These are phyloP conservation scores for Priocnemis perturbator DNA, from an alignment of 2,888 invertebrate genomes.

Conservation along the genomic window DNA sequence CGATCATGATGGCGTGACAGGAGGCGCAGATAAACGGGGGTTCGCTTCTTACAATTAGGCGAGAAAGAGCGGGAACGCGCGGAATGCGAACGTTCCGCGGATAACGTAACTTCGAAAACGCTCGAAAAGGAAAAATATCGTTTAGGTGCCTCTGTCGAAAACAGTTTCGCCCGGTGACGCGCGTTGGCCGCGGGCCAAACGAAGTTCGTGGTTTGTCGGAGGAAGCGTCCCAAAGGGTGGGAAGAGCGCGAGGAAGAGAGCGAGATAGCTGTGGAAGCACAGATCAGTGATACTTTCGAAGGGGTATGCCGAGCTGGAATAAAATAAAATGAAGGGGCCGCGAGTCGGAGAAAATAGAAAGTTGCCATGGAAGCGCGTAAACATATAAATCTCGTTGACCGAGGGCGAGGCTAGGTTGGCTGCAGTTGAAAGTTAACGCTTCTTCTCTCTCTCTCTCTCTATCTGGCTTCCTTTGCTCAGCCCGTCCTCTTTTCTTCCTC, in stretches of 20 bases:
- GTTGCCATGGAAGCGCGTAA: slow-evolving; percentile 72
- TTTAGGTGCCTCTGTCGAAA: slow-evolving; percentile 64
- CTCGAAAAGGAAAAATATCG: slow-evolving; percentile 61
- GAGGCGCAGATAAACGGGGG: not conserved
- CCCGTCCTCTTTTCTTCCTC: slow-evolving; percentile 19
- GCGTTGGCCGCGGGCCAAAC: slow-evolving; percentile 66
- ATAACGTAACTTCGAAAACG: slow-evolving; percentile 23
- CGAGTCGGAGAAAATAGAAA: slow-evolving; percentile 68
- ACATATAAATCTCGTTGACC: slow-evolving; percentile 71
- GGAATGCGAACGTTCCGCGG: slow-evolving; percentile 5
- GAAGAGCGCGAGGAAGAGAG: slow-evolving; percentile 18
- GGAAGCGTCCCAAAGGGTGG: slow-evolving; percentile 16
- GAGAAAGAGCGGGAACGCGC: not conserved
- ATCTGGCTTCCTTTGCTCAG: slow-evolving; percentile 20
- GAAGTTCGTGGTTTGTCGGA: slow-evolving; percentile 55
- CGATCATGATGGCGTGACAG: not conserved
- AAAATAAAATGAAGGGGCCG: slow-evolving; percentile 65
- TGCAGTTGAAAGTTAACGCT: slow-evolving; percentile 63
- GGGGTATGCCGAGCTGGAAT: slow-evolving; percentile 37
- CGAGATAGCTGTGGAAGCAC: slow-evolving; percentile 22
- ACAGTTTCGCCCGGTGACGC: slow-evolving; percentile 64
- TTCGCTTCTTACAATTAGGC: not conserved
- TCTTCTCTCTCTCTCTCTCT: slow-evolving; percentile 42
- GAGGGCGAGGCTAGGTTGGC: slow-evolving; percentile 48
- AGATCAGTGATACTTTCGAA: slow-evolving; percentile 8